Percentiles rank a stretch among this genome's conserved stretches.
These are phyloP conservation scores for Dasypus novemcinctus DNA, from an alignment of 2,113 vertebrate species.

Conservation along the genomic window DNA sequence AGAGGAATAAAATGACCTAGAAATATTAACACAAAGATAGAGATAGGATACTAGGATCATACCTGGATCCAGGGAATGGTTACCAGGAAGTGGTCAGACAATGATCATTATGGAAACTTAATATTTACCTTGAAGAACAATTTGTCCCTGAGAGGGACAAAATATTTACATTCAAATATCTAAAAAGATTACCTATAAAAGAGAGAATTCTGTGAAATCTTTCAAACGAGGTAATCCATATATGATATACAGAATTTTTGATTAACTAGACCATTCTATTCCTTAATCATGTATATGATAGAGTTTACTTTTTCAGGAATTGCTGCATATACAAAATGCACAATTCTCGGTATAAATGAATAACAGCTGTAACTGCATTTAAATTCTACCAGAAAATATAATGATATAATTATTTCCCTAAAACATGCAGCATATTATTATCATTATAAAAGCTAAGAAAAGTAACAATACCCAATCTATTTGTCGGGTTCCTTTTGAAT, in stretches of 20 bases:
- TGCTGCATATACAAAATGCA: not conserved
- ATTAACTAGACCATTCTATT: not conserved
- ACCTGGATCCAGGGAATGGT: not conserved
- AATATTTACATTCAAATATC: conserved; percentile 30
- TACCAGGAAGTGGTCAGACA: not conserved
- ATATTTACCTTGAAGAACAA: conserved; percentile 19
- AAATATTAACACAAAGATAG: conserved; percentile 26
- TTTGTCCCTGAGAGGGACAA: not conserved
- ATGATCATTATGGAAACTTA: not conserved
- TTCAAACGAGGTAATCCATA: not conserved
- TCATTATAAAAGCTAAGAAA: conserved; percentile 51
- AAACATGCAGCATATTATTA: not conserved
- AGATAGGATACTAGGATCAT: not conserved
- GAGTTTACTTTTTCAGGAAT: not conserved
- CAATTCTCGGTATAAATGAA: not conserved
- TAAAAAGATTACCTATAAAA: not conserved
- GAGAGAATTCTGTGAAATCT: not conserved
- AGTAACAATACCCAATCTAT: conserved; percentile 91
- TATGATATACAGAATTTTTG: not conserved
- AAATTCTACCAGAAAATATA: conserved; percentile 18
- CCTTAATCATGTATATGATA: not conserved
- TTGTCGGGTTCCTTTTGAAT: conserved; percentile 97
- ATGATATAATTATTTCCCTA: conserved; percentile 20
- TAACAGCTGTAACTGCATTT: not conserved
- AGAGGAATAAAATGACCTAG: not conserved